Evolutionary conservation across 2,888 invertebrate genomes (phyloP), one percentile per base, ranked within the genome.

Genomic region (Timandra comae): DNA sequence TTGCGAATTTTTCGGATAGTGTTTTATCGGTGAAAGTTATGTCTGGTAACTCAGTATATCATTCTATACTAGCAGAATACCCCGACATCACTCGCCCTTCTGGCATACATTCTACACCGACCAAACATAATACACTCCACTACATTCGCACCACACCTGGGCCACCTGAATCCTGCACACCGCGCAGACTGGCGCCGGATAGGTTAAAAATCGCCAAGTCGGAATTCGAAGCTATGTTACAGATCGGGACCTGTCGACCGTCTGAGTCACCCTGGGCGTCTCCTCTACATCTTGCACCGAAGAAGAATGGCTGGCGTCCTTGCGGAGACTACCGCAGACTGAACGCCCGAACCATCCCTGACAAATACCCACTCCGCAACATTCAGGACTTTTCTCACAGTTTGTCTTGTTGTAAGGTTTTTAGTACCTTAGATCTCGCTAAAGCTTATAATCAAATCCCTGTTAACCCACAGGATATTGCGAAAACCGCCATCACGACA

Each of bases 391-490:
- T 41, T 25, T 3, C 37, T 2, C 37, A 35, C 5, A 34, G 26
- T 25, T 20, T 41, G 0, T 22, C 34, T 6, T 29, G 31, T 2
- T 32, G 29, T 10, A 38, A 3, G 31, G 41, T 35, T 32, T 55
- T 13, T 37, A 44, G 8, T 35, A 53, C 25, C 38, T 38, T 29
- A 11, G 16, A 27, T 41, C 21, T 52, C 3, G 43, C 43, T 1
- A 46, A 52, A 27, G 72, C 68, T 0, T 84, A 62, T 36, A 48
- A 68, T 30, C 69, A 75, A 28, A 68, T 82, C 3, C 71, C 68
- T 3, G 55, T 71, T 2, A 31, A 35, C 2, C 23, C 35, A 3
- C 58, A 52, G 3, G 68, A 76, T 35, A 54, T 75, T 1, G 27
- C 29, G 0, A 70, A 72, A 39, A 68, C 68, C 0, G 69, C 63